Base-by-base conservation (phyloP, 2,113 vertebrate genomes). In the Hemibagrus wyckioides region DNA sequence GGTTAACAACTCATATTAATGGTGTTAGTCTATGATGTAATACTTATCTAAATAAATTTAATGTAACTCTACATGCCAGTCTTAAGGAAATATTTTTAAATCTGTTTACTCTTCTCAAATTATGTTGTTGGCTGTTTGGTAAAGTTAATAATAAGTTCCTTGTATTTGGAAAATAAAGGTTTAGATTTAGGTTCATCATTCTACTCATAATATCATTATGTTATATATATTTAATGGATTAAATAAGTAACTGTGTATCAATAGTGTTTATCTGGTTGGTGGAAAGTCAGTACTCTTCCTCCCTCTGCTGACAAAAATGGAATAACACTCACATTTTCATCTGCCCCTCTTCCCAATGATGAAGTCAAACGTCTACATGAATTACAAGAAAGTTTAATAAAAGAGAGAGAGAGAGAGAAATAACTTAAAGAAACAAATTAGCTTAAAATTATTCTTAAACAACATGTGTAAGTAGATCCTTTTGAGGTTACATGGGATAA, bases 301-400 rank as follows among this genome's bases (percentile, higher is more conserved):
- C 80, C 80, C 80, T 82, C 80, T 82, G 14, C 4, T 82, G 80
- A 63, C 56, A 44, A 63, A 44, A 41, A 44, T 28, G 28, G 39
- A 63, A n/a, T 30, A 28, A 6, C 80, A 61, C 54, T 81, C 5
- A 59, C 33, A 39, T 81, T 14, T 39, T 61, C 11, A 14, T 81
- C 0, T 59, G 57, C 13, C 30, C 11, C 25, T 39, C 17, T 54
- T 36, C 15, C 9, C 28, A 50, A 48, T 25, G 23, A 48, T 77
- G 48, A 52, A 54, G 73, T 50, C 25, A 76, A 50, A 76, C 17
- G 11, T 8, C 28, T 11, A 50, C 73, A 48, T 14, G 1, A 76
- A 50, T 14, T 48, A 23, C 8, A 13, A 41, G 21, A 73, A 73
- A 41, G 36, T 0, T 30, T 9, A 59, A 25, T 19, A 19, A 36